Evolutionary conservation across 2,888 invertebrate genomes (phyloP).

Genomic region (Ophonus ardosiacus): DNA sequence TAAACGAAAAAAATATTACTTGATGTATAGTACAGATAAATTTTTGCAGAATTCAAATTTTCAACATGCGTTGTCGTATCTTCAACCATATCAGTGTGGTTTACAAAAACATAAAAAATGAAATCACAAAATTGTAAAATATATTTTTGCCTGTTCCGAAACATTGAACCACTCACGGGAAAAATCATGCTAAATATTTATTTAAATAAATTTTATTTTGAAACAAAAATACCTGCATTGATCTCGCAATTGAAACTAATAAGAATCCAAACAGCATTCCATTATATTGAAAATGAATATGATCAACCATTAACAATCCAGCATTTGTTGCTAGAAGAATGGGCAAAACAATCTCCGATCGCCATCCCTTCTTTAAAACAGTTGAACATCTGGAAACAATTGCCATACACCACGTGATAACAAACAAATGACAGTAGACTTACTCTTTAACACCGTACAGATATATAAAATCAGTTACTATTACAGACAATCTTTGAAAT

Average conservation of each 20-base stretch:
- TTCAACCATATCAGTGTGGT: no score
- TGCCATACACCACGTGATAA: not conserved
- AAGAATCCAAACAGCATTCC: constrained; percentile 94
- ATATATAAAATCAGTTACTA: constrained; percentile 89
- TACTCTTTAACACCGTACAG: constrained; percentile 88
- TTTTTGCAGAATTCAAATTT: no score
- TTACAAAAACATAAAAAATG: no score
- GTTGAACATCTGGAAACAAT: constrained; percentile 77
- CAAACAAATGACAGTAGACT: constrained; percentile 68
- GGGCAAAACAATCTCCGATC: constrained; percentile 79
- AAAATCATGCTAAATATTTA: no score
- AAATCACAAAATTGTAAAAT: no score
- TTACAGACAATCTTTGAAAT: constrained; percentile 95
- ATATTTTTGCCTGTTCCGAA: no score
- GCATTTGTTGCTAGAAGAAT: constrained; percentile 88
- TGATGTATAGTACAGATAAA: no score
- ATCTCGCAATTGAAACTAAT: constrained; percentile 86
- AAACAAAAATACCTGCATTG: constrained; percentile 78
- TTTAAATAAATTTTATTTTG: no score
- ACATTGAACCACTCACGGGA: no score
- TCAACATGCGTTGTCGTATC: no score
- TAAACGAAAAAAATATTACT: no score
- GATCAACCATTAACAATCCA: constrained; percentile 94
- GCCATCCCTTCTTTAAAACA: constrained; percentile 77
- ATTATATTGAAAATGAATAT: constrained; percentile 99